phyloP scores from a whole-genome alignment of 2,113 vertebrate species.

The Anoura caudifer region DNA sequence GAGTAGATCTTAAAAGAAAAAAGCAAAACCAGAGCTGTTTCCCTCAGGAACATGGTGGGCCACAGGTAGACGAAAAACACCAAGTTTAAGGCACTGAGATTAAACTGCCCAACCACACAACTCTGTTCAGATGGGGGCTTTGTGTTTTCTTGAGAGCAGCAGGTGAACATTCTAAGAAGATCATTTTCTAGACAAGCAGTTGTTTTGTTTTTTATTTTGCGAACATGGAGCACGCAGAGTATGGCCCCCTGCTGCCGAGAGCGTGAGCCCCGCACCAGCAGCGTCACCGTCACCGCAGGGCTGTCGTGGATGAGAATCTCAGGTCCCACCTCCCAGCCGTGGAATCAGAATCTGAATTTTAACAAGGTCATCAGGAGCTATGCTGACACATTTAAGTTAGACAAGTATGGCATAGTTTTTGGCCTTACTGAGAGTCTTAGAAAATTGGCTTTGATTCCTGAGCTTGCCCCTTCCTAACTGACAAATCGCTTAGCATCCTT shows the following conservation, averaged over 20 bases:
- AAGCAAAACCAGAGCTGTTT: neutral
- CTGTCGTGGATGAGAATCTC: neutral
- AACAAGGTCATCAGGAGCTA: neutral
- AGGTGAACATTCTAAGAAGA: neutral
- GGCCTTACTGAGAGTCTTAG: neutral
- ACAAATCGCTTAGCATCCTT: neutral
- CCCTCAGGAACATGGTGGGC: neutral
- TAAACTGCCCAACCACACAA: neutral
- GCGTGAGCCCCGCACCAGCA: neutral
- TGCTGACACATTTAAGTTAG: neutral
- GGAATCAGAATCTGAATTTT: neutral
- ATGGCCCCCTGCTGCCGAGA: neutral
- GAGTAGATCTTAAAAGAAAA: neutral
- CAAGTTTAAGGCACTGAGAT: neutral
- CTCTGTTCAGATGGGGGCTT: neutral
- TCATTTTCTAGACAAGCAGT: neutral
- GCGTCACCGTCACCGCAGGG: accelerated
- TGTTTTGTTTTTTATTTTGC: neutral
- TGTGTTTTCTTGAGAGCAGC: neutral
- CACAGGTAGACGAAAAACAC: neutral
- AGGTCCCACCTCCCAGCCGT: neutral
- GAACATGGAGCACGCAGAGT: neutral
- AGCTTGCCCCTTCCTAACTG: neutral
- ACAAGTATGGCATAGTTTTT: neutral
- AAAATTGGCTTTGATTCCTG: neutral